These are phyloP conservation scores for Agriopis aurantiaria DNA, from an alignment of 2,888 invertebrate genomes.

Conservation along the genomic window DNA sequence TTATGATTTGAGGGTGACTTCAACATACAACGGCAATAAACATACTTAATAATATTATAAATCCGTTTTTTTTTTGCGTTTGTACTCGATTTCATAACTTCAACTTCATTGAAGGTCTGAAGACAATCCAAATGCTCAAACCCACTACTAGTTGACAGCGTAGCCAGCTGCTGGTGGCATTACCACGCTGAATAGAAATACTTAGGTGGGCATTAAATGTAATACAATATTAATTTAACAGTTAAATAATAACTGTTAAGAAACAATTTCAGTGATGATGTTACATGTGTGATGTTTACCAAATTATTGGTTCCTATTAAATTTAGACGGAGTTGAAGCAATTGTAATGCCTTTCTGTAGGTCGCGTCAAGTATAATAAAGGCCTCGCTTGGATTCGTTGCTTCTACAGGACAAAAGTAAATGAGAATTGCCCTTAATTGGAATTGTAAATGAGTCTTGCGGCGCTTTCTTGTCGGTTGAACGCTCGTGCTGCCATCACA, in stretches of 20 bases:
- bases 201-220: too few species aligned
- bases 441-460: conserved; percentile 84
- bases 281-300: conserved; percentile 34
- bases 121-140: too few species aligned
- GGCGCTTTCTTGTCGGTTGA: conserved; percentile 81
- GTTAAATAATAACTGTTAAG: background rate
- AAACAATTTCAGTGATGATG: background rate
- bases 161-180: too few species aligned
- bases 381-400: conserved; percentile 69
- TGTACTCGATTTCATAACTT: too few species aligned
- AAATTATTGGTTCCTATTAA: conserved; percentile 43
- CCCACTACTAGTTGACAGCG: too few species aligned
- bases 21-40: too few species aligned
- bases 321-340: conserved; percentile 47
- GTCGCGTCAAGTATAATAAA: conserved; percentile 53
- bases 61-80: too few species aligned
- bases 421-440: conserved; percentile 84
- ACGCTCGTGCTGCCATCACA: conserved; percentile 75
- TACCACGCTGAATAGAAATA: too few species aligned
- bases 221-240: too few species aligned
- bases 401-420: conserved; percentile 79
- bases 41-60: too few species aligned
- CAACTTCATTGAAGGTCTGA: too few species aligned
- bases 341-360: conserved; percentile 54
- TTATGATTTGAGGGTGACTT: too few species aligned